Conservation (phyloP, 2,113 vertebrate genomes). For the Peromyscus leucopus region DNA sequence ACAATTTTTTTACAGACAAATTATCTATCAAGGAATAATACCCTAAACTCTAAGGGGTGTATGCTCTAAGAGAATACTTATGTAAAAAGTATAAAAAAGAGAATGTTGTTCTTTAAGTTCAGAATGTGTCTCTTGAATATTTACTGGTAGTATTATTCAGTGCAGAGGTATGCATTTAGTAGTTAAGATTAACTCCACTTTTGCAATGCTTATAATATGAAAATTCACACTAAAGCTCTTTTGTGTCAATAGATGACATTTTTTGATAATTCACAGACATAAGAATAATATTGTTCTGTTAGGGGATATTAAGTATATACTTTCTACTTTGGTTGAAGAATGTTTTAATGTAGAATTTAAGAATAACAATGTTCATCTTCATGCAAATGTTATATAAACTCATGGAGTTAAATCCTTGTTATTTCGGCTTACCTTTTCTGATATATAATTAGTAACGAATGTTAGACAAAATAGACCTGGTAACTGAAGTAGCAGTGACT, state of each 20-base stretch:
- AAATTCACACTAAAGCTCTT: background rate
- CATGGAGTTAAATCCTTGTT: background rate
- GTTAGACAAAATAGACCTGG: background rate
- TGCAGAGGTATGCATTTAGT: background rate
- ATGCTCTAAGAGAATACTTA: background rate
- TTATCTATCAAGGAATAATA: background rate
- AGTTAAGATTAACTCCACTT: background rate
- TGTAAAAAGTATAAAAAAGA: background rate
- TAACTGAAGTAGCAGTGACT: background rate
- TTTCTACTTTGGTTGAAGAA: background rate
- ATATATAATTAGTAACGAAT: background rate
- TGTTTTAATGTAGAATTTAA: background rate
- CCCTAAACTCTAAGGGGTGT: background rate
- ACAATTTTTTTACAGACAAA: background rate
- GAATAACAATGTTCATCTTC: background rate
- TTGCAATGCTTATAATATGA: background rate
- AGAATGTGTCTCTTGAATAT: background rate
- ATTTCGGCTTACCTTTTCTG: background rate
- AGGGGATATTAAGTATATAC: background rate
- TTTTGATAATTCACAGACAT: background rate
- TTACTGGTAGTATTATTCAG: background rate
- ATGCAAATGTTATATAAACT: background rate
- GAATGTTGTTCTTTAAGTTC: background rate
- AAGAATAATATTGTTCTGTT: background rate
- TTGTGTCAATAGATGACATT: background rate